These are phyloP conservation scores for Acanthis flammea DNA, from an alignment of 2,797 vertebrate genomes.

Conservation along the genomic window DNA sequence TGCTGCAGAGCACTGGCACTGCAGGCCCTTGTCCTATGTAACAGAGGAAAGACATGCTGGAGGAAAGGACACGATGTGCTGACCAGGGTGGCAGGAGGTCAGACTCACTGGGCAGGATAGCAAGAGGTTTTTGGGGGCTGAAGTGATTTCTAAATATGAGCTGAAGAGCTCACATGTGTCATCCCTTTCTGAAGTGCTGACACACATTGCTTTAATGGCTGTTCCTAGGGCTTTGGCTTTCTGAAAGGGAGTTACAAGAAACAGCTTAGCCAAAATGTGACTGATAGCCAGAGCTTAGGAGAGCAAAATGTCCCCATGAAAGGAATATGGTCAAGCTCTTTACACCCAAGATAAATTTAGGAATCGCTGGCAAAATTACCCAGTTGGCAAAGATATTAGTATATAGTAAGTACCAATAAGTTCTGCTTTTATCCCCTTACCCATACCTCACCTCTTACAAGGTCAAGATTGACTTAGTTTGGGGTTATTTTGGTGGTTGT, in stretches of 20 bases:
- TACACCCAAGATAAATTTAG: neutral
- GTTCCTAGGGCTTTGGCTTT: neutral
- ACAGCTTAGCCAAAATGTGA: neutral
- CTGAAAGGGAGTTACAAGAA: neutral
- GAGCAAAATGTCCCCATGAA: neutral
- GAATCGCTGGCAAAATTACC: neutral
- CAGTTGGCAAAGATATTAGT: neutral
- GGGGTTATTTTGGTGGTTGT: neutral
- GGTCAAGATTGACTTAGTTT: neutral
- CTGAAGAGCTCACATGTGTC: neutral
- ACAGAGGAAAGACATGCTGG: fast-evolving
- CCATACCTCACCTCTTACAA: neutral
- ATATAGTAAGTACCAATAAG: neutral
- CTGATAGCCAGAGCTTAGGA: neutral
- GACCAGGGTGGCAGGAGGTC: neutral
- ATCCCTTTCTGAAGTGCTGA: neutral
- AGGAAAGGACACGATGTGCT: neutral
- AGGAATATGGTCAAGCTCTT: neutral
- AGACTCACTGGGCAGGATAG: neutral
- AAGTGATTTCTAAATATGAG: neutral
- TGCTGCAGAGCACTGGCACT: neutral
- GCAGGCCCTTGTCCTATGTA: neutral
- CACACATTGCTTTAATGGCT: neutral
- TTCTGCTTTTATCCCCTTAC: neutral
- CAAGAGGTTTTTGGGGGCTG: neutral